Base-by-base conservation (phyloP, 2,113 vertebrate genomes). In the Sciurus niger region DNA sequence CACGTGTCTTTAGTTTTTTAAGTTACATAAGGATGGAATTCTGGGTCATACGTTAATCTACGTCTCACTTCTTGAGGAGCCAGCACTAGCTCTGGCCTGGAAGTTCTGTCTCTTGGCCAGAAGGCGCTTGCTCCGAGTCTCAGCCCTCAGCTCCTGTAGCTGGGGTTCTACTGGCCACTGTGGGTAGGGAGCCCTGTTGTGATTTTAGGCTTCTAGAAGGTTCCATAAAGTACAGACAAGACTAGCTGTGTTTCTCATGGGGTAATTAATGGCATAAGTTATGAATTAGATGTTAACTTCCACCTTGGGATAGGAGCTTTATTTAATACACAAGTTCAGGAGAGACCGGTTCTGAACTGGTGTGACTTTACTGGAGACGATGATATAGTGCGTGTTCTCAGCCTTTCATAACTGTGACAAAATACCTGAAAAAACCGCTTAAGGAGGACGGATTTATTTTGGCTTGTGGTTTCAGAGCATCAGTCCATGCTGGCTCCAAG, bases 101-200 rank as follows among this genome's bases (percentile, higher is more conserved):
- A 43, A 6, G 24, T 17, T 51, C 58, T 51, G 79, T 3, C 1
- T 40, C 34, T 67, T 10, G 46, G 78, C 14, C 28, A 58, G 84
- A 73, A 17, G 6, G 2, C 22, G 25, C 68, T 25, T 67, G 32
- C 55, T 65, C 6, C 0, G 0, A 6, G 12, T 53, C 77, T 51
- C 25, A 4, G 40, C 51, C n/a, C 25, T 43, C 16, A 12, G 1
- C 60, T 28, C 34, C 70, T 22, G n/a, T 13, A 43, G 16, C 78
- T 0, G 1, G 37, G 6, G 53, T 9, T 28, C 18, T 46, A 22
- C 65, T 10, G n/a, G 28, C 55, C 2, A 0, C 11, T 7, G 10
- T 55, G 53, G 72, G n/a, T 2, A 32, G 74, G 43, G n/a, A 14
- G 4, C 40, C 65, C 37, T 76, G 46, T 48, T 22, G 6, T 0